Base-by-base conservation (phyloP, 2,113 vertebrate genomes). In the Alligator sinensis region DNA sequence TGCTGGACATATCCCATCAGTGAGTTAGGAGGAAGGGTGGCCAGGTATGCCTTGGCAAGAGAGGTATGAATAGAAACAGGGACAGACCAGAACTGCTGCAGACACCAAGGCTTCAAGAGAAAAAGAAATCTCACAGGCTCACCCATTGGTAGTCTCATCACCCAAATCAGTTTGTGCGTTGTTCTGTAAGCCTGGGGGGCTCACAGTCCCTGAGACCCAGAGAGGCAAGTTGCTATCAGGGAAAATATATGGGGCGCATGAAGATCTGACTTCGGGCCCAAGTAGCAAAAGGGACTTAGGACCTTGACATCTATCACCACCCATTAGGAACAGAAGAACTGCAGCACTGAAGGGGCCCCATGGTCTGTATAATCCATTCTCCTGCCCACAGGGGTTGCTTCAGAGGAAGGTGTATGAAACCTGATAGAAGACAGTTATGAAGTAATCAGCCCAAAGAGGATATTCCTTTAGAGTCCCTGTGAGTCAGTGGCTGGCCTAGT, bases 101-200 rank as follows among this genome's bases (percentile, higher is more conserved):
- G 21, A 13, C 22, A 47, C 13, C 38, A 47, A 47, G 47, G 47
- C 47, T 47, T 47, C 47, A 9, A 47, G 47, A 47, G 47, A 47
- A 47, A 47, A 47, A 47, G n/a, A 66, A n/a, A 14, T 5, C 13
- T 66, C 9, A 14, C 6, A 74, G 38, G 13, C 47, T 74, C 70
- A 74, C 25, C 24, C 12, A 38, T 13, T 12, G 70, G 12, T 47
- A 72, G 19, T 72, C 11, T 66, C 28, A 9, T 21, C 64, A 66
- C 28, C 28, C 64, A 66, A 30, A 15, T 34, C 21, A 8, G 18
- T 10, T 11, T 6, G 47, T 6, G 30, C 34, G 47, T 22, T 47
- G 0, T 55, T 9, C 15, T 25, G 61, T 30, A 0, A 1, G 2
- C n/a, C 81, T 30, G 38, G 0, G 0, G 27, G 27, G 1, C 74